Percentiles rank a stretch among this genome's conserved stretches.
Conservation (phyloP, 2,888 invertebrate genomes). For the Muschampia plurimacula region DNA sequence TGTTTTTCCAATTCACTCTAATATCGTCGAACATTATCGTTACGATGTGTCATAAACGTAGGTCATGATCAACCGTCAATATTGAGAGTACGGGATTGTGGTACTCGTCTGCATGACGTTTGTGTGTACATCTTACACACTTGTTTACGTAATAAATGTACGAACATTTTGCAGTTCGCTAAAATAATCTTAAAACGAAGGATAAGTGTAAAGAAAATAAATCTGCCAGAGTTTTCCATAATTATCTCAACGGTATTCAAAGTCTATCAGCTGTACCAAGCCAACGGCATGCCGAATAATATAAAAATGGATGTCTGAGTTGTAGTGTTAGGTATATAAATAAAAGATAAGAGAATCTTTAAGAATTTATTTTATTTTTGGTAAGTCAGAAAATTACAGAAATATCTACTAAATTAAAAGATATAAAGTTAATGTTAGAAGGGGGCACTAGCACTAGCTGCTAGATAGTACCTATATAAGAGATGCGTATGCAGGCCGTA, state of each 20-base stretch:
- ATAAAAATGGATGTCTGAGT: no score
- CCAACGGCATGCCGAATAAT: no score
- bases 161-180: neutral
- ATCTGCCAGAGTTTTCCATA: neutral
- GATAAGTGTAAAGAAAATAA: neutral
- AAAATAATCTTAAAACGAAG: slow-evolving; percentile 1
- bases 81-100: neutral
- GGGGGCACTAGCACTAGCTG: no score
- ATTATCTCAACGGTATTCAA: neutral
- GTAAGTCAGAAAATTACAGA: no score
- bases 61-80: slow-evolving; percentile 13
- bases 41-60: slow-evolving; percentile 11
- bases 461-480: no score
- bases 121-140: neutral
- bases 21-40: slow-evolving; percentile 7
- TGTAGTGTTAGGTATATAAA: no score
- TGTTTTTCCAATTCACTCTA: neutral
- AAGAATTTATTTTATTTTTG: no score
- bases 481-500: no score
- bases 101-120: neutral
- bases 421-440: no score
- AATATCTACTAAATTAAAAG: no score
- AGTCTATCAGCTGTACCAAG: neutral
- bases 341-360: no score
- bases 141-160: slow-evolving; percentile 2